phyloP scores from a whole-genome alignment of 2,113 vertebrate genomes.

The Tragulus kanchil region DNA sequence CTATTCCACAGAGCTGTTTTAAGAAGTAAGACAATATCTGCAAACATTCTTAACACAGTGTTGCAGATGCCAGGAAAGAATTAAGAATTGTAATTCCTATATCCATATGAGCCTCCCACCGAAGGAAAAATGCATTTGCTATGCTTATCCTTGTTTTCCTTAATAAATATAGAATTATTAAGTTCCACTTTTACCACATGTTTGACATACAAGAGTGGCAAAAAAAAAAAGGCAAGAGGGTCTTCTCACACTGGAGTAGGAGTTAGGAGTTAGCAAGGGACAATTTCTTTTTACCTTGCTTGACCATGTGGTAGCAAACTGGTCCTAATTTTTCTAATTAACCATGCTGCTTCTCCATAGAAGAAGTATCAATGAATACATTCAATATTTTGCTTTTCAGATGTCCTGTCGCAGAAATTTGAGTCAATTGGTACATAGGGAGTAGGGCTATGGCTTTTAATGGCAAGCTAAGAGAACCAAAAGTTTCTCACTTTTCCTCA shows the following conservation, averaged over 20 bases:
- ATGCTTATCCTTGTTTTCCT: neutral
- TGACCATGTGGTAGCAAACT: neutral
- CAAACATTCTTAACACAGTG: neutral
- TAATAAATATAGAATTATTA: neutral
- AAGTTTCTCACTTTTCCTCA: neutral
- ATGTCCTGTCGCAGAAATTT: neutral
- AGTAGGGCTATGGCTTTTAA: neutral
- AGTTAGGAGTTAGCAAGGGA: neutral
- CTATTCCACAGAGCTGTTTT: neutral
- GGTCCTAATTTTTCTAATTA: neutral
- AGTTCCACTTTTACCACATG: neutral
- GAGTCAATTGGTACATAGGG: neutral
- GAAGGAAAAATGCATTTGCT: neutral
- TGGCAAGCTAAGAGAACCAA: neutral
- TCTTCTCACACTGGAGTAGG: neutral
- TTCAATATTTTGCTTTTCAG: neutral
- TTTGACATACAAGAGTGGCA: neutral
- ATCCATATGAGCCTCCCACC: neutral
- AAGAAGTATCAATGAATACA: neutral
- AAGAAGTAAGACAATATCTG: neutral
- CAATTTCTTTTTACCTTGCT: neutral
- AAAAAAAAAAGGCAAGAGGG: neutral
- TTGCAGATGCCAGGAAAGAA: neutral
- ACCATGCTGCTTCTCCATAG: neutral
- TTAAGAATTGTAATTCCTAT: neutral